Conservation (phyloP, 2,888 invertebrate genomes). For the Athalia cordata region DNA sequence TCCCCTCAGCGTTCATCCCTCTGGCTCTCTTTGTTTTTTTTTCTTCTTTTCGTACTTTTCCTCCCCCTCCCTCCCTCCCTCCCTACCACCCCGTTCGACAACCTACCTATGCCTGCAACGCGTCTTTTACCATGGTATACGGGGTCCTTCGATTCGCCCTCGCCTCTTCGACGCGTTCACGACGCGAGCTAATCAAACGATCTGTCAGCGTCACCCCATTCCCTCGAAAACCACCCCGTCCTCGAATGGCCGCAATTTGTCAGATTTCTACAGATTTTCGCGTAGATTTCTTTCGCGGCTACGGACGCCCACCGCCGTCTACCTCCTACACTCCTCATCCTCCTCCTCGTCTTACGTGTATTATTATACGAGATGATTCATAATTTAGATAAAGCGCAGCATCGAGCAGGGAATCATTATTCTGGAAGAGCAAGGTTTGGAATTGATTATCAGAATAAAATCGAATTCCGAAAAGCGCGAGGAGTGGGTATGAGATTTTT, state of each 20-base stretch:
- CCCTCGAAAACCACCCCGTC: not conserved
- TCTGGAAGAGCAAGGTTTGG: no score
- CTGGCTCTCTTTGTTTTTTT: not conserved
- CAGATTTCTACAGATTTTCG: constrained; percentile 44
- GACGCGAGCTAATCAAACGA: constrained; percentile 54
- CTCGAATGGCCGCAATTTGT: constrained; percentile 42
- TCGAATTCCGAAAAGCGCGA: no score
- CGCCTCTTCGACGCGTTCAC: constrained; percentile 49
- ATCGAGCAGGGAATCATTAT: not conserved
- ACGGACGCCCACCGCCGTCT: not conserved
- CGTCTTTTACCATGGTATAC: constrained; percentile 15
- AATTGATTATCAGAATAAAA: no score
- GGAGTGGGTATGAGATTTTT: no score
- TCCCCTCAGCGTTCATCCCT: constrained; percentile 22
- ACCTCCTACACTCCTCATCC: no score
- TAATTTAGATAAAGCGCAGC: not conserved
- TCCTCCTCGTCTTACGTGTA: not conserved
- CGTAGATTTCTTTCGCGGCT: constrained; percentile 31
- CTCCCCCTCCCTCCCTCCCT: not conserved
- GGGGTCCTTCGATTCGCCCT: constrained; percentile 28
- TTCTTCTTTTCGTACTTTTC: not conserved
- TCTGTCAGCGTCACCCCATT: constrained; percentile 51
- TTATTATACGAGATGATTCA: constrained; percentile 1
- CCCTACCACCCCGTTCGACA: no score
- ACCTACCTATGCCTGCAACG: not conserved